phyloP scores from a whole-genome alignment of 1,140 invertebrate genomes.

The Manduca sexta region DNA sequence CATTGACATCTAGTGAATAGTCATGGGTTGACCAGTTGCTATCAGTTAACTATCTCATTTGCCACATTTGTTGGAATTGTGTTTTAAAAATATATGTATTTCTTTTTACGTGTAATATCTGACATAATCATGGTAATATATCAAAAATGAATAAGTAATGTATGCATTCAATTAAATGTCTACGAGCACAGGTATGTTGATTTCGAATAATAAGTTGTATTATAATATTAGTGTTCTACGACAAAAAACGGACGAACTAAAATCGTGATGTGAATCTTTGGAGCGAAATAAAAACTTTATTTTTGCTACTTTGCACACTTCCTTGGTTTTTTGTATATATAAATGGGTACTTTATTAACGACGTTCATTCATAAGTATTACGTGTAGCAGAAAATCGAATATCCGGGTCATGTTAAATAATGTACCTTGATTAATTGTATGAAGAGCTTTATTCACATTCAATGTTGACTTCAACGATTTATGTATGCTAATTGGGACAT shows the following conservation, averaged over 20 bases:
- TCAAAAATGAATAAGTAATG: too few relatives aligned
- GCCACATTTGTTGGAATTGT: too few relatives aligned
- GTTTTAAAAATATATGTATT: too few relatives aligned
- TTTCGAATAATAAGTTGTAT: conserved; percentile 4
- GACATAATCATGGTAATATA: too few relatives aligned
- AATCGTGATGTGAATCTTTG: conserved; percentile 20
- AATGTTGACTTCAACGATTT: too few relatives aligned
- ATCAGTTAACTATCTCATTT: too few relatives aligned
- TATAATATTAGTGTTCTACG: conserved; percentile 9
- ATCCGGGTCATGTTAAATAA: conserved; percentile 24
- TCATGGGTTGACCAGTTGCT: too few relatives aligned
- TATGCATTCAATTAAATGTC: too few relatives aligned
- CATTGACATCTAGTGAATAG: too few relatives aligned
- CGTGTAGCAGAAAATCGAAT: conserved; percentile 13
- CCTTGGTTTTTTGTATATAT: conserved; percentile 26
- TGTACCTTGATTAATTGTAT: background rate
- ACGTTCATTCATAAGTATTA: conserved; percentile 1
- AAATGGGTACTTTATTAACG: conserved; percentile 6
- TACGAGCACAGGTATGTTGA: background rate
- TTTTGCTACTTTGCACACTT: conserved; percentile 26
- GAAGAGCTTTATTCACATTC: too few relatives aligned
- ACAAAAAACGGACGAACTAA: conserved; percentile 11
- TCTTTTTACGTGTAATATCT: too few relatives aligned
- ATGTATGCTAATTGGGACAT: too few relatives aligned
- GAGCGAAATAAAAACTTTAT: conserved; percentile 18